These are phyloP conservation scores for Monodelphis domestica DNA, from an alignment of 2,797 vertebrate genomes.

Conservation along the genomic window DNA sequence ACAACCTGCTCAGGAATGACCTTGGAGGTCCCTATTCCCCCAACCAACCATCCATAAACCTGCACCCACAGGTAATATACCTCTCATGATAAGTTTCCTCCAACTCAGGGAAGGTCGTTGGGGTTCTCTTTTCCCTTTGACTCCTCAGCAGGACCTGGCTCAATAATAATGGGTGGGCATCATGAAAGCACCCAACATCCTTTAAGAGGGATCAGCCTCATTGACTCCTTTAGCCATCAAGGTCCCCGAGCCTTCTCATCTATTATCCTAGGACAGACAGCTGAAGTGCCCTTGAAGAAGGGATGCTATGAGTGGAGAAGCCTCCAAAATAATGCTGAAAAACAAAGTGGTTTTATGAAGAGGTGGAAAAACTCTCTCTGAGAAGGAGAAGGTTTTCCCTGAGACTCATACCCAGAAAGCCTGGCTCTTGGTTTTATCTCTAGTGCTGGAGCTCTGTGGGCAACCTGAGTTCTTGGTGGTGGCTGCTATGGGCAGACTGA, in stretches of 20 bases:
- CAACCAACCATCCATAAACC: constrained; percentile 94
- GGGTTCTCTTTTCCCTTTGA: background rate
- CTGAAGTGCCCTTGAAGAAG: background rate
- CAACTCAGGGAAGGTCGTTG: background rate
- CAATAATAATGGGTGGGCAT: background rate
- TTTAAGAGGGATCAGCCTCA: background rate
- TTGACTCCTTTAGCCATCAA: background rate
- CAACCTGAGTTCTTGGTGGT: background rate
- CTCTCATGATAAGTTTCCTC: background rate
- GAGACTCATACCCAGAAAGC: background rate
- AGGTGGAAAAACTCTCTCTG: background rate
- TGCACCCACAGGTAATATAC: constrained; percentile 93
- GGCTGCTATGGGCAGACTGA: background rate
- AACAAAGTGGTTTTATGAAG: background rate
- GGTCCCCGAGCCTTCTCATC: background rate
- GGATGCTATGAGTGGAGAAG: background rate
- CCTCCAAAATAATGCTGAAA: constrained; percentile 8
- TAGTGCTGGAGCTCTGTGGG: background rate
- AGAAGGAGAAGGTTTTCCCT: background rate
- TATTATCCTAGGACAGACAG: background rate
- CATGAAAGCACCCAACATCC: background rate
- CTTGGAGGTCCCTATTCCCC: constrained; percentile 97
- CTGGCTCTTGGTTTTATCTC: background rate
- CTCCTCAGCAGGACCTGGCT: background rate
- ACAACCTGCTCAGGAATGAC: constrained; percentile 98